phyloP scores from a whole-genome alignment of 2,888 invertebrate genomes.

The Nomada lathburiana region DNA sequence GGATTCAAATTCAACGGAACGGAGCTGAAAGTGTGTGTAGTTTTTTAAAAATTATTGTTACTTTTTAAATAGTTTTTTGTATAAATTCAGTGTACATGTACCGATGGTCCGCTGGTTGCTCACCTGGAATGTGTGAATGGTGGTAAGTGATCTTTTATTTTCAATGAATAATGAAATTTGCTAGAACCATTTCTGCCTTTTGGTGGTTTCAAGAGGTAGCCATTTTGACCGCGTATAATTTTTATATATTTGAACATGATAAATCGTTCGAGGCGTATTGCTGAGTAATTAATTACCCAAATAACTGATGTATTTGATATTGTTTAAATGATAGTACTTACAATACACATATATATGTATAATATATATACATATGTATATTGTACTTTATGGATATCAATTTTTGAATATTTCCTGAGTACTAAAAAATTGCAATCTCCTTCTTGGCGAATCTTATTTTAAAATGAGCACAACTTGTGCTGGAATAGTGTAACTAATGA shows the following conservation, averaged over 20 bases:
- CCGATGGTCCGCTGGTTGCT: neutral
- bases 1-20: neutral
- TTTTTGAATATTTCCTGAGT: conserved; percentile 47
- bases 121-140: neutral
- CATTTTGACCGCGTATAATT: neutral
- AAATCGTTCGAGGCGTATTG: neutral
- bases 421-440: conserved; percentile 35
- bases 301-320: conserved; percentile 59
- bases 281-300: conserved; percentile 33
- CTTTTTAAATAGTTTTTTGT: neutral
- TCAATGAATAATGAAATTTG: neutral
- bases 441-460: conserved; percentile 4
- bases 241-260: neutral
- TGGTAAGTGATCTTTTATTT: conserved; percentile 12
- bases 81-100: neutral
- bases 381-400: conserved; percentile 58
- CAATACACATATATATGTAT: conserved; percentile 32
- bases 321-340: conserved; percentile 33
- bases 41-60: neutral
- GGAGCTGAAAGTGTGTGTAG: neutral
- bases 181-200: neutral
- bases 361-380: conserved; percentile 38
- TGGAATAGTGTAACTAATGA: neutral
- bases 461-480: conserved; percentile 11
- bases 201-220: neutral